Percentiles rank a stretch among this genome's conserved stretches.
phyloP scores from a whole-genome alignment of 2,113 vertebrate species.

The Numenius arquata region DNA sequence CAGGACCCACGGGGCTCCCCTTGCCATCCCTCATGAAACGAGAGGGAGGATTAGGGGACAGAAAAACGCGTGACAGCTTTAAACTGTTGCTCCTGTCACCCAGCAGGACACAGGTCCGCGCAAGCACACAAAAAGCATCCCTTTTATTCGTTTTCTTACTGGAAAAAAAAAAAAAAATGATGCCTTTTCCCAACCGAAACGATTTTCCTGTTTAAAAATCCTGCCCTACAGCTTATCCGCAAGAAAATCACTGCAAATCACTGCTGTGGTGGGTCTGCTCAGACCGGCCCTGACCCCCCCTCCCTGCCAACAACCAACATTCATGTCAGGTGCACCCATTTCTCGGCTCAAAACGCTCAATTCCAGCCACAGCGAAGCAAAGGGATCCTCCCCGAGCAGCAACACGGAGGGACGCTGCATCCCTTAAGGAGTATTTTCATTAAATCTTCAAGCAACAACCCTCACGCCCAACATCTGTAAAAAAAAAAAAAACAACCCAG shows the following conservation, averaged over 20 bases:
- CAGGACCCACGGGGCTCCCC: not conserved
- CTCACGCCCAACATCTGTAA: not conserved
- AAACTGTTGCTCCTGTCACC: slow-evolving; percentile 29
- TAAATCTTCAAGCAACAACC: not conserved
- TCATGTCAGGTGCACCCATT: accelerated
- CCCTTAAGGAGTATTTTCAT: not conserved
- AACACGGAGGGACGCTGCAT: accelerated
- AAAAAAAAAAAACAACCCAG: too few relatives aligned
- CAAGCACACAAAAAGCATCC: not conserved
- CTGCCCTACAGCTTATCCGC: not conserved
- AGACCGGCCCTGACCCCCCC: not conserved
- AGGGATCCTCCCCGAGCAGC: not conserved
- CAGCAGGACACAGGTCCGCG: not conserved
- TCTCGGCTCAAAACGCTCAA: not conserved
- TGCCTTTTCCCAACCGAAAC: not conserved
- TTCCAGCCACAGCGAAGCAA: not conserved
- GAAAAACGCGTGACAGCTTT: not conserved
- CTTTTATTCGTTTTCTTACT: not conserved
- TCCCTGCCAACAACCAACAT: accelerated
- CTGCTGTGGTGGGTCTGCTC: not conserved
- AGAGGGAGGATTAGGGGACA: not conserved
- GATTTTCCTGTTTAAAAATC: not conserved
- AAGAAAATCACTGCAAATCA: not conserved
- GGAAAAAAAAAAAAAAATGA: not conserved
- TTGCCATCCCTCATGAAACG: not conserved